Evolutionary conservation across 2,888 invertebrate species (phyloP), one percentile per base, ranked within the genome.

Genomic region (Ischnus inquisitorius): DNA sequence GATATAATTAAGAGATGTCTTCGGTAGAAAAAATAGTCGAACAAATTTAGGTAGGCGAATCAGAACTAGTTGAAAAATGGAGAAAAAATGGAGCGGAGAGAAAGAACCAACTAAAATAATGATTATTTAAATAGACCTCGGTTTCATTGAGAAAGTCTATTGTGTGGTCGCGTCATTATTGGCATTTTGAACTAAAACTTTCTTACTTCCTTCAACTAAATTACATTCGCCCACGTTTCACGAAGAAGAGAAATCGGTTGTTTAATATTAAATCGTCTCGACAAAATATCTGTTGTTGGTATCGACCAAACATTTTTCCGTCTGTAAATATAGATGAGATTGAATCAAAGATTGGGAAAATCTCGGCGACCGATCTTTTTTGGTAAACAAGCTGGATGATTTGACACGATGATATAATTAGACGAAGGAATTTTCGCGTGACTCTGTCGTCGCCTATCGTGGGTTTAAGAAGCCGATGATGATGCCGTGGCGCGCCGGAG

Each of bases 321-420:
- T 54, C 19, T 60, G n/a, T n/a, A 22, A 6, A 22, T 10, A 46
- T 2, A 39, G 65, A 82, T 60, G 72, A 77, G 1, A 10, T 28
- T 77, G 65, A 77, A 72, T 77, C 64, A 57, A 71, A 77, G 39
- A 71, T 77, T 39, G 69, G 43, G 69, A 69, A 48, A 54, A 54
- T 72, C 68, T 68, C 65, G 41, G 57, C 69, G 19, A 51, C 25
- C 46, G 57, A 60, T 60, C 54, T 48, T 34, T n/a, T 34, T 34
- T 34, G 34, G 25, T 60, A 75, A n/a, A 34, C 41, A 64, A 65
- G 71, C 71, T 57, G 65, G 25, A 77, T 65, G 71, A 77, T 71
- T 77, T 25, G 65, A 41, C 82, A 65, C 57, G 77, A 77, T 82
- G 77, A 71, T 82, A 77, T 71, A 82, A 82, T 82, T 82, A 57